Evolutionary conservation across 2,113 vertebrate genomes (phyloP).

Genomic region (Engraulis encrasicolus): DNA sequence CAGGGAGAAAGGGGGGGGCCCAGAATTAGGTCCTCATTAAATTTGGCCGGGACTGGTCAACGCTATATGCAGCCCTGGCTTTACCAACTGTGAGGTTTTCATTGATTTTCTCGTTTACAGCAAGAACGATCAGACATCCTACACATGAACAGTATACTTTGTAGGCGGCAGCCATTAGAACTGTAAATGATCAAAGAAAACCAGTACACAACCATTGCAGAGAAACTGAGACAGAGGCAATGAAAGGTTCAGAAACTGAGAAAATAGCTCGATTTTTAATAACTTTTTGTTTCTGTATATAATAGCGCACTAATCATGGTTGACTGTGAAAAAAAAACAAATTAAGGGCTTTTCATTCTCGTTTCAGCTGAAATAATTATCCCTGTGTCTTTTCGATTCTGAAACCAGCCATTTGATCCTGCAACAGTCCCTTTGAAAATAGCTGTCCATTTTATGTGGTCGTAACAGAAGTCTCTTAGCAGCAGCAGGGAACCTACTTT

Average conservation of each 20-base stretch:
- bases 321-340: not conserved
- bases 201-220: not conserved
- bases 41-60: too few species aligned
- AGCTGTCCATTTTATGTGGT: slow-evolving; percentile 8
- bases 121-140: not conserved
- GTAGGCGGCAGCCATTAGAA: too few species aligned
- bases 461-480: slow-evolving; percentile 13
- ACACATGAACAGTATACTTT: too few species aligned
- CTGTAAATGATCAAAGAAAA: not conserved
- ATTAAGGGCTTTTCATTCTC: not conserved
- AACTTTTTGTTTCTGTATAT: not conserved
- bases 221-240: not conserved
- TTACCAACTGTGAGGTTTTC: not conserved
- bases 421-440: slow-evolving; percentile 5
- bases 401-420: slow-evolving; percentile 10
- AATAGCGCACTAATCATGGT: not conserved
- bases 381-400: not conserved
- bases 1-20: too few species aligned
- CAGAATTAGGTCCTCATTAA: too few species aligned
- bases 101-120: not conserved
- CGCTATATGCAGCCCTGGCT: too few species aligned
- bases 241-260: not conserved
- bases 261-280: not conserved
- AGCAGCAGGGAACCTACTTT: slow-evolving; percentile 34
- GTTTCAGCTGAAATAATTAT: slow-evolving; percentile 9